Evolutionary conservation across 2,113 vertebrate species (phyloP).

Genomic region (Brachyhypopomus gauderio): DNA sequence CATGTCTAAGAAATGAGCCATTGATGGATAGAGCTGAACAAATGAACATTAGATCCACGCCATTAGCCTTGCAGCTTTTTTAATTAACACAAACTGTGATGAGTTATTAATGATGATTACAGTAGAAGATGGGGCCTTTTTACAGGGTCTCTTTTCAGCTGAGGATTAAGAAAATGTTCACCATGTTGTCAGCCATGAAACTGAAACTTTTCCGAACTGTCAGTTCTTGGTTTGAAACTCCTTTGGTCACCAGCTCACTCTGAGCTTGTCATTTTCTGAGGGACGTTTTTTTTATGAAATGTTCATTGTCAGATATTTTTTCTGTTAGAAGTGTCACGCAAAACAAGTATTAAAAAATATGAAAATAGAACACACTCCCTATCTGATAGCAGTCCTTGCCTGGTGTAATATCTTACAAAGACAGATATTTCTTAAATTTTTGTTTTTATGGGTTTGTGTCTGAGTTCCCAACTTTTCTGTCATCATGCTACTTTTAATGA

Average conservation of each 20-base stretch:
- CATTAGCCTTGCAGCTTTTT: slow-evolving; percentile 75
- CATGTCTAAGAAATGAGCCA: slow-evolving; percentile 68
- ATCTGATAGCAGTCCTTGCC: no score
- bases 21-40: slow-evolving; percentile 69
- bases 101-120: slow-evolving; percentile 77
- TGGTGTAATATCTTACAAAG: not conserved
- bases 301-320: no score
- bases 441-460: not conserved
- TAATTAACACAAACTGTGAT: slow-evolving; percentile 78
- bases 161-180: slow-evolving; percentile 9
- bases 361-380: no score
- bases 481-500: not conserved
- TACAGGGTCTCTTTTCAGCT: slow-evolving; percentile 35
- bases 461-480: not conserved
- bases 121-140: slow-evolving; percentile 56
- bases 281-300: no score
- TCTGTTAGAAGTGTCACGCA: no score
- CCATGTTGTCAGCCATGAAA: not conserved
- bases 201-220: not conserved
- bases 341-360: no score
- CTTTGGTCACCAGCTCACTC: no score
- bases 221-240: not conserved
- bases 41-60: slow-evolving; percentile 74
- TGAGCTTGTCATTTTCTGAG: no score
- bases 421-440: no score